Conservation (phyloP, 2,888 invertebrate genomes). For the Apoderus coryli region DNA sequence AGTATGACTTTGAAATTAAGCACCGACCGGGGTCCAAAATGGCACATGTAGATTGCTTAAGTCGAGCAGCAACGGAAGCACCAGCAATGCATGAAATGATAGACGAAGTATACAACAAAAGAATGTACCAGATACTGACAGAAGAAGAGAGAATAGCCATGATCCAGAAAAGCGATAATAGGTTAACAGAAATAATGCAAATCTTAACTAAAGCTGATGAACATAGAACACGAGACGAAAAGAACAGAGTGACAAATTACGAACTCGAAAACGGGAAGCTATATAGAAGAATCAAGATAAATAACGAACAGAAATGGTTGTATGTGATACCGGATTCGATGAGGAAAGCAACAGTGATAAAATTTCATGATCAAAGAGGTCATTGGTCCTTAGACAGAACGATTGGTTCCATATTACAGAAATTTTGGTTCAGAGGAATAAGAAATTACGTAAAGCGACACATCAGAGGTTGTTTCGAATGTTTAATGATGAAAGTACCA, state of each 20-base stretch:
- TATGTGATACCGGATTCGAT: constrained; percentile 15
- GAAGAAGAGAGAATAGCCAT: constrained; percentile 8
- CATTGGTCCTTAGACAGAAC: constrained; percentile 14
- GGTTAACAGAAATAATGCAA: neutral
- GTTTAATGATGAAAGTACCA: constrained; percentile 13
- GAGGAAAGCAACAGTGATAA: constrained; percentile 14
- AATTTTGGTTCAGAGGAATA: constrained; percentile 16
- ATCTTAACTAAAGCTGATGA: neutral
- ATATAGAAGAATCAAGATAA: constrained; percentile 4
- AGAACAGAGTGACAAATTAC: constrained; percentile 3
- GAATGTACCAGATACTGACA: neutral
- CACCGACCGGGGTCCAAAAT: constrained; percentile 17
- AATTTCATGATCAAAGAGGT: constrained; percentile 14
- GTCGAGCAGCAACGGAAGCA: constrained; percentile 14
- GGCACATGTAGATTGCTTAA: constrained; percentile 18
- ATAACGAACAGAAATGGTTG: constrained; percentile 1
- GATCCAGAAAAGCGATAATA: constrained; percentile 9
- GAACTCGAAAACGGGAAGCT: constrained; percentile 5
- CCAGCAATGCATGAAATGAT: too few species aligned
- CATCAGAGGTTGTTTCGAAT: constrained; percentile 13
- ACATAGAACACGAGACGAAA: constrained; percentile 4
- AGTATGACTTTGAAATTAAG: constrained; percentile 19
- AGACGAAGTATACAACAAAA: neutral
- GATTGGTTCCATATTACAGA: constrained; percentile 6
- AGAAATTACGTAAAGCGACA: constrained; percentile 13